Conservation (phyloP, 2,888 invertebrate genomes). For the Melinaea menophilus region DNA sequence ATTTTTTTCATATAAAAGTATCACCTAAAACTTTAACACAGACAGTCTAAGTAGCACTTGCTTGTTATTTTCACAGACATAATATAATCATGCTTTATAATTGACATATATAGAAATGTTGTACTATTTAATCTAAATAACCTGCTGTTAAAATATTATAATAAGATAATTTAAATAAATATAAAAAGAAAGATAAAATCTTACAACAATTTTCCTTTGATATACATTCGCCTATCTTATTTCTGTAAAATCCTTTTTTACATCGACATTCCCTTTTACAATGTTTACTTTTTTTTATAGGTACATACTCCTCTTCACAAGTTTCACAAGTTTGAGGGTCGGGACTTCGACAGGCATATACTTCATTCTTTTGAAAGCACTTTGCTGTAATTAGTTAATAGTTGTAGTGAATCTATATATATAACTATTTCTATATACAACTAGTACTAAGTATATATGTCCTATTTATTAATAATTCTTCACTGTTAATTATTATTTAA, state of each 20-base stretch:
- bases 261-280: conserved; percentile 26
- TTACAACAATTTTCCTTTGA: conserved; percentile 28
- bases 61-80: too few species aligned
- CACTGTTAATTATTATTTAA: not conserved
- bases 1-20: too few species aligned
- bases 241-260: conserved; percentile 19
- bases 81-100: too few species aligned
- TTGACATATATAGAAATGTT: too few species aligned
- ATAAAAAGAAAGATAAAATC: conserved; percentile 4
- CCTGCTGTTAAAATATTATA: not conserved
- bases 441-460: not conserved
- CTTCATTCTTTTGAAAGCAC: conserved; percentile 12
- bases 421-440: conserved; percentile 4
- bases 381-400: conserved; percentile 1
- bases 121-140: not conserved
- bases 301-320: not conserved
- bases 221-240: conserved; percentile 25
- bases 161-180: not conserved
- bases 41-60: too few species aligned
- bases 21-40: too few species aligned
- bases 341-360: conserved; percentile 6
- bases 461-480: too few species aligned
- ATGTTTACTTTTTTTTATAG: not conserved
- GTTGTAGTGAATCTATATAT: not conserved
- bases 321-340: conserved; percentile 9